These are phyloP conservation scores for Leucophenga maculata DNA, from an alignment of 2,888 invertebrate genomes.

Conservation along the genomic window DNA sequence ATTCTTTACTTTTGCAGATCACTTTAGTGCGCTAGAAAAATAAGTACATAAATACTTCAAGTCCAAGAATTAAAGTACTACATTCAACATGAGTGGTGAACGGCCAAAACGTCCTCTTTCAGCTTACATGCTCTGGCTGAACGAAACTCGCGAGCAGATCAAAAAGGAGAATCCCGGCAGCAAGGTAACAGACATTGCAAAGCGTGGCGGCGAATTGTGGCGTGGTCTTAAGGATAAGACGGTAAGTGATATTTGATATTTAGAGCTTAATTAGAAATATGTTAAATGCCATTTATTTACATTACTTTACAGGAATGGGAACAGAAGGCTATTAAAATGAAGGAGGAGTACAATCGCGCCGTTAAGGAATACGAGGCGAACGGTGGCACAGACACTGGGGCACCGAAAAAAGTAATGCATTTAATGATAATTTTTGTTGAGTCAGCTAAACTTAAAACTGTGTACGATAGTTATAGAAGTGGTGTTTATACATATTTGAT, in stretches of 20 bases:
- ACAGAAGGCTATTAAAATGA: conserved; percentile 87
- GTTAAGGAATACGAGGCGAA: conserved; percentile 92
- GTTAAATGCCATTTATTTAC: background rate
- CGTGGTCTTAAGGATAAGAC: conserved; percentile 89
- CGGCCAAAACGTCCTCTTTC: conserved; percentile 95
- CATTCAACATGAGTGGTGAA: conserved; percentile 79
- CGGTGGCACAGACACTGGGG: conserved; percentile 78
- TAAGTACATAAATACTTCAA: conserved; percentile 14
- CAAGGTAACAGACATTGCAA: conserved; percentile 92
- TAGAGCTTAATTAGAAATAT: background rate
- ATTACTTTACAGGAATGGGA: conserved; percentile 84
- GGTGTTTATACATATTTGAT: no score
- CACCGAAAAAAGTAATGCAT: conserved; percentile 72
- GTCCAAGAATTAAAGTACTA: background rate
- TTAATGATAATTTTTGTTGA: no score
- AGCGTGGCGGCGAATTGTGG: conserved; percentile 97
- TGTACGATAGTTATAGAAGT: no score
- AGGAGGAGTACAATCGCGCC: conserved; percentile 89
- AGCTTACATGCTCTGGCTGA: conserved; percentile 97
- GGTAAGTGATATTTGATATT: conserved; percentile 72
- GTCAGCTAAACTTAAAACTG: no score
- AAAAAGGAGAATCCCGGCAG: conserved; percentile 94
- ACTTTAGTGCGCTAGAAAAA: background rate
- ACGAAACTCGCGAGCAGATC: conserved; percentile 88
- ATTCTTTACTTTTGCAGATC: background rate